Base-by-base conservation (phyloP, 2,888 invertebrate genomes). In the Tanytarsus gracilentus region DNA sequence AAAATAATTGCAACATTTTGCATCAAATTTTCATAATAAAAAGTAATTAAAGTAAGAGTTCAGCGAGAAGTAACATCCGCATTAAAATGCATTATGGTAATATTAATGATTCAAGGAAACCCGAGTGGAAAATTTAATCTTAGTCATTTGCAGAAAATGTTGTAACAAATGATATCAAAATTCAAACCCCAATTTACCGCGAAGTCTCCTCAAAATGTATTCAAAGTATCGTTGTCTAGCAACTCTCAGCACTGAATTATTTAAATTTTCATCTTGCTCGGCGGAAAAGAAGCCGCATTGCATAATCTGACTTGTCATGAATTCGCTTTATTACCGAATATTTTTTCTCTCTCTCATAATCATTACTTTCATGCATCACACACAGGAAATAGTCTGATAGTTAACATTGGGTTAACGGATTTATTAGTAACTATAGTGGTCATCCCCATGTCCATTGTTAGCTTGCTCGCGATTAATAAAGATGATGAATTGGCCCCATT, bases 371-470 rank as follows among this genome's bases (percentile, higher is more conserved):
- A 51, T 51, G 26, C 51, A 51, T 27, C 26, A 52, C 8, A 16
- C 21, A 36, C 75, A 83, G 85, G 84, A 53, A 85, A 85, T 71
- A 78, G 83, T 26, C 84, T 83, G 69, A 73, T 85, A 63, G 84
- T 82, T 63, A 84, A 82, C 72, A 78, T 84, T 23, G 87, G 87
- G 0, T 66, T 88, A 58, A 81, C 86, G 0, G 88, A 88, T 67
- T 72, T 88, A 51, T 71, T 87, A 16, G 78, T 88, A 8, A 84
- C 86, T 0, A 79, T 81, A 0, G 68, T 81, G 9, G 82, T 87
- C 36, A 79, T 88, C 65, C 86, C 87, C 0, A 78, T 82, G 0
- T 81, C 84, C 0, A 81, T 82, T 0, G 81, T 86, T 4, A 81
- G 85, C 0, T 78, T 88, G 33, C 72, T 88, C 14, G 84, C 86